Evolutionary conservation across 2,888 invertebrate species (phyloP).

Genomic region (Tetragonisca angustula): DNA sequence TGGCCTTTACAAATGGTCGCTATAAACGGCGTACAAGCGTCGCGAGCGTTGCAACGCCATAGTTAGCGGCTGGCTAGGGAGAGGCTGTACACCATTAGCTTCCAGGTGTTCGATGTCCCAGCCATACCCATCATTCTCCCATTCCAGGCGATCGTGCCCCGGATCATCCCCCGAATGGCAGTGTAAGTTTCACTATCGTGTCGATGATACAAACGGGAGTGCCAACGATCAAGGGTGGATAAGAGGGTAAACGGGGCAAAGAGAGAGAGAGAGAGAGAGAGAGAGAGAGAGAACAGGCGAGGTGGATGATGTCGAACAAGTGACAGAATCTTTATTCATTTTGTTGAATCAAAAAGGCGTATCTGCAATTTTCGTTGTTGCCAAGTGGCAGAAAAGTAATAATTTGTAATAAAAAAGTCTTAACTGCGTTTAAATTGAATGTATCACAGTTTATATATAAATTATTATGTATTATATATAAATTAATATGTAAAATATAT

Average conservation of each 20-base stretch:
- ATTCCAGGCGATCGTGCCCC: conserved; percentile 73
- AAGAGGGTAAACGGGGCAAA: not conserved
- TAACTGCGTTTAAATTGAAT: too few species aligned
- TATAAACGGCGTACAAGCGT: conserved; percentile 59
- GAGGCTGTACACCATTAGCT: conserved; percentile 76
- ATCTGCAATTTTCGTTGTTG: too few species aligned
- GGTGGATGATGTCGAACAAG: not conserved
- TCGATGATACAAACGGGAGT: conserved; percentile 10
- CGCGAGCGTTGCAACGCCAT: conserved; percentile 70
- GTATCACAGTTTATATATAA: too few species aligned
- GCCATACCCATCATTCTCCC: conserved; percentile 66
- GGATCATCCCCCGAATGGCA: conserved; percentile 72
- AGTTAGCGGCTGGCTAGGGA: conserved; percentile 41
- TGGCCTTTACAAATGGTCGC: conserved; percentile 72
- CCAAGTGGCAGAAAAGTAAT: too few species aligned
- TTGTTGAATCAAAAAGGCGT: too few species aligned
- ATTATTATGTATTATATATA: too few species aligned
- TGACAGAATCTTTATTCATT: not conserved
- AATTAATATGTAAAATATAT: too few species aligned
- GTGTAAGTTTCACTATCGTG: conserved; percentile 64
- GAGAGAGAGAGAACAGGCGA: not conserved
- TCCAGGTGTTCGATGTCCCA: conserved; percentile 81
- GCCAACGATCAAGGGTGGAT: conserved; percentile 19
- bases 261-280: too few species aligned
- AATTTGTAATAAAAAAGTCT: too few species aligned